These are phyloP conservation scores for Apotomis turbidana DNA, from an alignment of 2,888 invertebrate species.

Conservation along the genomic window DNA sequence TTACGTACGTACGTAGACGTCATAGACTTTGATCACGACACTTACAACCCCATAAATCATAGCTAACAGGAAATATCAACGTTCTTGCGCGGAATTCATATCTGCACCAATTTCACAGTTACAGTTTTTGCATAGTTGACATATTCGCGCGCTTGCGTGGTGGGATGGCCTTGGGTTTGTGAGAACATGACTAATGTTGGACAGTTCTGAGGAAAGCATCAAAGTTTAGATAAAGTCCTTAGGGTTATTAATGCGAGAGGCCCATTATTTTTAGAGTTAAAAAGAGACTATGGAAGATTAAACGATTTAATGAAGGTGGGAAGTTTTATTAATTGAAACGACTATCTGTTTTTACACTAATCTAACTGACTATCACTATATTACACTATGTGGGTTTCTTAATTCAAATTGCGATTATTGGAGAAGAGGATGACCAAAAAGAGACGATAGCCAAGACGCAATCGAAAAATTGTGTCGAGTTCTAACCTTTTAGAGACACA, in stretches of 20 bases:
- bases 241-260: conserved; percentile 19
- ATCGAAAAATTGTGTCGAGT: too few relatives aligned
- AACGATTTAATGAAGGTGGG: conserved; percentile 1
- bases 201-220: background rate
- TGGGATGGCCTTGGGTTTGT: conserved; percentile 1
- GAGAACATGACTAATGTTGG: conserved; percentile 22
- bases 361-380: background rate
- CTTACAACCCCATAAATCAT: conserved; percentile 8
- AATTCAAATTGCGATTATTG: too few relatives aligned
- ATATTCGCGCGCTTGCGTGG: conserved; percentile 6
- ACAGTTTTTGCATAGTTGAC: conserved; percentile 13
- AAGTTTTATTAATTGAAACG: background rate
- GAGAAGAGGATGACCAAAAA: too few relatives aligned
- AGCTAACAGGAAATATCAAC: conserved; percentile 23
- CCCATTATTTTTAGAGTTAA: conserved; percentile 10
- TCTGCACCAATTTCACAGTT: conserved; percentile 4
- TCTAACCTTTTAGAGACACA: too few relatives aligned
- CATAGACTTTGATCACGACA: conserved; percentile 13
- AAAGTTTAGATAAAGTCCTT: conserved; percentile 21
- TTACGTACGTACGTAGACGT: background rate
- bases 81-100: conserved; percentile 6
- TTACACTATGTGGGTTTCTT: too few relatives aligned
- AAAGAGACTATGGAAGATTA: conserved; percentile 9
- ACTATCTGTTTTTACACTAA: background rate
- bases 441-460: too few relatives aligned